Base-by-base conservation (phyloP, 2,888 invertebrate genomes). In the Calephelis perditalis region DNA sequence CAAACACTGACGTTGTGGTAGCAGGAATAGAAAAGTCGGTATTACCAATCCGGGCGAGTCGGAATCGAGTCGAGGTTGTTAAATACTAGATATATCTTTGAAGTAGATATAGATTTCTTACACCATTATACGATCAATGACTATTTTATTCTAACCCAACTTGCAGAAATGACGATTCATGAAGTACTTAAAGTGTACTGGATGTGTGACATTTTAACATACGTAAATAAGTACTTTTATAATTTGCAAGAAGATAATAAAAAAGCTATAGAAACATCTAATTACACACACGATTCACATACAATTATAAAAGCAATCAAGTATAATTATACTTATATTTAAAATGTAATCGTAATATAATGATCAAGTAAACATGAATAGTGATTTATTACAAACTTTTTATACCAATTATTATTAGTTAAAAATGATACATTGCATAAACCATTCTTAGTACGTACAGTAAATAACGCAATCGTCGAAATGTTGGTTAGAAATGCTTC, bases 401-500 rank as follows among this genome's bases (percentile, higher is more conserved):
- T 52, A 52, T 54, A 54, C 54, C 54, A 54, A 54, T 54, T 54
- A 54, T 54, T 54, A 54, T 54, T 54, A 54, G 54, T 54, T 54
- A 54, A 54, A 54, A 54, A 54, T 54, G 36, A 54, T 54, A 54
- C 54, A 54, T 54, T 54, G 54, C 54, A 54, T 54, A 54, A 54
- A 54, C 54, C 54, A 54, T 54, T 54, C 54, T 65, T 63, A 11
- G 49, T 5, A 43, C 47, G 43, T 45, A 46, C 11, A 45, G 52
- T 35, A 36, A 52, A 35, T 46, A 43, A 57, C 46, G 60, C 49
- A 69, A 68, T 69, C 63, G 67, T 63, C 69, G 67, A 68, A 56
- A 52, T 63, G 71, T 76, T 71, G 66, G 71, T 77, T 73, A 71
- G 74, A 73, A 74, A 73, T 72, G 73, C 78, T 77, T 76, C 77